A percentile compares a stretch with the other conserved stretches of the same genome.
These are phyloP conservation scores for Polyodon spathula DNA, from an alignment of 2,113 vertebrate genomes.

Conservation along the genomic window DNA sequence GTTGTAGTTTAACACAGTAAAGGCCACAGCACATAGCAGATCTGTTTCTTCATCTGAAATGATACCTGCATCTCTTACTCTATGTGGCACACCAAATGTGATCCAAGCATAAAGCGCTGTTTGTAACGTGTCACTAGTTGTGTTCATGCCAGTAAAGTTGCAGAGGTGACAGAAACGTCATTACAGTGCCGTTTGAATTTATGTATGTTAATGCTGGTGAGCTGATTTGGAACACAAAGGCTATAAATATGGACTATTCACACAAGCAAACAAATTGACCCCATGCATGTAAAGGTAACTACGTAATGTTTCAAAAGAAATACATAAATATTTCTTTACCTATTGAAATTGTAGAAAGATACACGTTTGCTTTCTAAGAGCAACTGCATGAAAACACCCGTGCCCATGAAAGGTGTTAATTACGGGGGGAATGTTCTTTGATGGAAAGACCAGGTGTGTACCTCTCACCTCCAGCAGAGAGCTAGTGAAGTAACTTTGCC, in stretches of 20 bases:
- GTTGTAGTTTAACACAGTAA: too few relatives aligned
- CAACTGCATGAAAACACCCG: not conserved
- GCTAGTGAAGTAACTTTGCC: not conserved
- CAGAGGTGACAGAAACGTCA: too few relatives aligned
- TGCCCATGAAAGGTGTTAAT: not conserved
- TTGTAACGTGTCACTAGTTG: too few relatives aligned
- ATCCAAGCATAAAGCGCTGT: too few relatives aligned
- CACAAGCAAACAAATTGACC: not conserved
- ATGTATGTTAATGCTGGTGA: not conserved
- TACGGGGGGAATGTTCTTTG: not conserved
- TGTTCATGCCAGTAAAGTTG: too few relatives aligned
- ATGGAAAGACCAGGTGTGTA: not conserved
- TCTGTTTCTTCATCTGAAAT: too few relatives aligned
- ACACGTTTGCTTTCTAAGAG: not conserved
- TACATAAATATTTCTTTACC: not conserved
- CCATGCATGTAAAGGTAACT: too few relatives aligned
- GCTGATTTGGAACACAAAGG: not conserved
- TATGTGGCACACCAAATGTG: too few relatives aligned
- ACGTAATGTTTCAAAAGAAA: not conserved
- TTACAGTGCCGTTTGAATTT: too few relatives aligned
- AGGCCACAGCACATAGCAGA: too few relatives aligned
- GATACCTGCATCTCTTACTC: too few relatives aligned
- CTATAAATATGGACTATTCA: not conserved
- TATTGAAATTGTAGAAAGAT: not conserved
- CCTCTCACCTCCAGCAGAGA: not conserved